A percentile compares a stretch with the other conserved stretches of the same genome.
These are phyloP conservation scores for Bufotes viridis DNA, from an alignment of 2,797 vertebrate species.

Conservation along the genomic window DNA sequence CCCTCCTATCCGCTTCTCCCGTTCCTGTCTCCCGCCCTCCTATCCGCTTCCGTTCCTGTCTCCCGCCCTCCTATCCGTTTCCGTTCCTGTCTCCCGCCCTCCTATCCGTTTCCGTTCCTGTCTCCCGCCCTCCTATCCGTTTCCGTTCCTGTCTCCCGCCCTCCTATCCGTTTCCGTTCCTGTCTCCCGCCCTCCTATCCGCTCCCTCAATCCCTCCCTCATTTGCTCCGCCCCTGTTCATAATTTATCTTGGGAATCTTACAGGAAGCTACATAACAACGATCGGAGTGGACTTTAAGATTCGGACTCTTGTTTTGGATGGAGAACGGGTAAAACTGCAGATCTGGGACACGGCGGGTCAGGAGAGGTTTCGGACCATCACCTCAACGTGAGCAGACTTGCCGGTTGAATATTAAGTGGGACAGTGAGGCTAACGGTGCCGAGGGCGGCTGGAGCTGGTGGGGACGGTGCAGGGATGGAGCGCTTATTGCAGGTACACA, in stretches of 20 bases:
- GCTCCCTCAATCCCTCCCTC: background rate
- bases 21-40: no score
- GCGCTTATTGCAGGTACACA: background rate
- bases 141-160: background rate
- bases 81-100: no score
- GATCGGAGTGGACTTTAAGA: constrained; percentile 88
- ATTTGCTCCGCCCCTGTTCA: background rate
- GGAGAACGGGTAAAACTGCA: constrained; percentile 86
- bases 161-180: no score
- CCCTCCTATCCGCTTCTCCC: no score
- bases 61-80: no score
- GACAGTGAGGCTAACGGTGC: no score
- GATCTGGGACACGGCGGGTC: constrained; percentile 71
- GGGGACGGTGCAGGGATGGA: background rate
- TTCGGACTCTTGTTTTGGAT: constrained; percentile 82
- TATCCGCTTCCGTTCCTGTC: no score
- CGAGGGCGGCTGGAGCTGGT: background rate
- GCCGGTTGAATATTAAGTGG: no score
- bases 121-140: no score
- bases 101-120: no score
- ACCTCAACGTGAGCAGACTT: constrained; percentile 56
- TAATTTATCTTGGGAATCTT: background rate
- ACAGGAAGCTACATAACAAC: constrained; percentile 88
- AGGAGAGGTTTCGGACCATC: constrained; percentile 64
- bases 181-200: background rate